phyloP scores from a whole-genome alignment of 2,797 vertebrate genomes.

The Gallirallus australis region DNA sequence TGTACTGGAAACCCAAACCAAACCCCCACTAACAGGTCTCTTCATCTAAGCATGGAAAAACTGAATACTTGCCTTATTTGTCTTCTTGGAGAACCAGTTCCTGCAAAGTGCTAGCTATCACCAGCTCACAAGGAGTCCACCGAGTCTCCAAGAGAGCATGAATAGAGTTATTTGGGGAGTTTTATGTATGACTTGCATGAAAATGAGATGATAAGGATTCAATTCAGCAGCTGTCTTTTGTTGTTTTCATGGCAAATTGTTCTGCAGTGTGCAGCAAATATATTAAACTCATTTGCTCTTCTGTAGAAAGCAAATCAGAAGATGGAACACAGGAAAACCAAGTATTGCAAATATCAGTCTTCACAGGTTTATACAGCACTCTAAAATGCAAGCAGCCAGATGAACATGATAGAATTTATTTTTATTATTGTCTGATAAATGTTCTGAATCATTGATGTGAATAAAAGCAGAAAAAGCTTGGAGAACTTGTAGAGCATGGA shows the following conservation, averaged over 20 bases:
- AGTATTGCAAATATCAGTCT: not conserved
- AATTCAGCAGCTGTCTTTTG: not conserved
- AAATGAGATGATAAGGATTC: not conserved
- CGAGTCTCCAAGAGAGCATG: not conserved
- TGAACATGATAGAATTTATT: not conserved
- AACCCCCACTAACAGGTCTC: not conserved
- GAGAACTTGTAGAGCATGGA: not conserved
- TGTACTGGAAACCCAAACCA: not conserved
- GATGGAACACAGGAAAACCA: not conserved
- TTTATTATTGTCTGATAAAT: not conserved
- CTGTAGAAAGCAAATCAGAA: not conserved
- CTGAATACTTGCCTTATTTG: not conserved
- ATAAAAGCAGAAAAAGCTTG: not conserved
- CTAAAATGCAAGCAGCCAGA: not conserved
- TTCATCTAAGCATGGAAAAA: not conserved
- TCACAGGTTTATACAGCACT: not conserved
- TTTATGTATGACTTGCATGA: not conserved
- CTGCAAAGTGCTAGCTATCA: not conserved
- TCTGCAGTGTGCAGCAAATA: not conserved
- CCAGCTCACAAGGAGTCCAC: not conserved
- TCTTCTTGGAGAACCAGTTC: not conserved
- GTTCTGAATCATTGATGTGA: not conserved
- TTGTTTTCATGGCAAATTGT: not conserved
- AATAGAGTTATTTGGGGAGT: not conserved
- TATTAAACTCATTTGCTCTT: not conserved